Evolutionary conservation across 2,113 vertebrate species (phyloP).

Genomic region (Callorhinus ursinus): DNA sequence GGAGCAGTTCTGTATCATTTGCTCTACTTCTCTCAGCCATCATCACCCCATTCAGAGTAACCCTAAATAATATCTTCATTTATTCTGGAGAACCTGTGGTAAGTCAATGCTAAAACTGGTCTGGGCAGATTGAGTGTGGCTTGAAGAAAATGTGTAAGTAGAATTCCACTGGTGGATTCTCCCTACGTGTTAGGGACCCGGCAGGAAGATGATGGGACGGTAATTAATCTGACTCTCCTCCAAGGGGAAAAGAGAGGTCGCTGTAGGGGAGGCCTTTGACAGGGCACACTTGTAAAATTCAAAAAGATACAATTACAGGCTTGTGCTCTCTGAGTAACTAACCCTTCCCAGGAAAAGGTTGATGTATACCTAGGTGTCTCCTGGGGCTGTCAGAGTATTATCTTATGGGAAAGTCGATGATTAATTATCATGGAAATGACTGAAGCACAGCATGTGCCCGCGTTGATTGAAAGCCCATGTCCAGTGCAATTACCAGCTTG

Average conservation of each 20-base stretch:
- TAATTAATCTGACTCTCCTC: not conserved
- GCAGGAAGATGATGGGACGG: not conserved
- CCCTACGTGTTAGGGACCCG: not conserved
- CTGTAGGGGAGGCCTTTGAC: not conserved
- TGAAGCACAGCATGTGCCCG: not conserved
- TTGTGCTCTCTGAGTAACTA: not conserved
- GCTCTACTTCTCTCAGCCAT: too few species aligned
- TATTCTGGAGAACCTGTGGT: not conserved
- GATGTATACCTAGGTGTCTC: not conserved
- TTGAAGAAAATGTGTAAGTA: conserved; percentile 12
- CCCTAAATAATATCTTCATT: not conserved
- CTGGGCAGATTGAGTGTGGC: not conserved
- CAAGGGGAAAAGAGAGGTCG: not conserved
- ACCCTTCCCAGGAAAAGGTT: not conserved
- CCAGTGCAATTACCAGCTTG: conserved; percentile 15
- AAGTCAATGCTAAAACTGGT: not conserved
- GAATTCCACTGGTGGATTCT: not conserved
- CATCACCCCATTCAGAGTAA: not conserved
- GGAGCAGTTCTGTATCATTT: not conserved
- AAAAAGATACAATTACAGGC: not conserved
- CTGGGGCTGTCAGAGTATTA: not conserved
- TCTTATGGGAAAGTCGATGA: conserved; percentile 49
- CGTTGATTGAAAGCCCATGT: conserved; percentile 43
- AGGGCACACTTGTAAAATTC: not conserved
- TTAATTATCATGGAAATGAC: conserved; percentile 41